Evolutionary conservation across 2,888 invertebrate species (phyloP), one percentile per base, ranked within the genome.

Genomic region (Chirona hameri): DNA sequence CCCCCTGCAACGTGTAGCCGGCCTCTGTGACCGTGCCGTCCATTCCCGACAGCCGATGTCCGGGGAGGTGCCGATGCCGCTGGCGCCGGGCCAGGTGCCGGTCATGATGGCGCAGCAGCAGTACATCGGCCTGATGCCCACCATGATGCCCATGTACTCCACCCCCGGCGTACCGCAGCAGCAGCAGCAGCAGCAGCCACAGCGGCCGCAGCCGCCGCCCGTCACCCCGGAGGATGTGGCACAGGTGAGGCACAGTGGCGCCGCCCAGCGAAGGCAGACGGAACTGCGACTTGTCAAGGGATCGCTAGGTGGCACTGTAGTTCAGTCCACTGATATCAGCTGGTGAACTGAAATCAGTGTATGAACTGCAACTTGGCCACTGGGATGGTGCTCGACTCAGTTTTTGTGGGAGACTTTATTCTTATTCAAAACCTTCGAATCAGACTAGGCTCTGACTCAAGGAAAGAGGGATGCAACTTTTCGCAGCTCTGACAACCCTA

Each of bases 101-200:
- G 18, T 82, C 60, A 46, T 65, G 55, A n/a, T 52, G 48, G 81
- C 81, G 9, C 81, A 60, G 46, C 65, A 81, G 46, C 18, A n/a
- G 15, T 46, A 24, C 14, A 27, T 69, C 60, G 81, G 81, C 46
- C 57, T 69, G 4, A 31, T 69, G 55, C 81, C 81, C 60, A 81
- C 69, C 65, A 60, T 69, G 48, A 46, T 69, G 31, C 65, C 81
- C 10, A n/a, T 60, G 24, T 82, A 65, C 69, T 7, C 72, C 18
- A 9, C 48, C 69, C 48, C n/a, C 69, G 24, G 29, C 57, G 31
- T 48, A 24, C 60, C 18, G 55, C 39, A n/a, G 27, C 39, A 60
- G 81, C 29, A 12, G 81, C 57, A 5, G 10, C 55, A 60, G 55
- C 24, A 7, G 39, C 65, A 57, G 46, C n/a, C n/a, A n/a, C 27